A percentile compares a stretch with the other conserved stretches of the same genome.
Conservation (phyloP, 2,888 invertebrate genomes). For the Eutolmus rufibarbis region DNA sequence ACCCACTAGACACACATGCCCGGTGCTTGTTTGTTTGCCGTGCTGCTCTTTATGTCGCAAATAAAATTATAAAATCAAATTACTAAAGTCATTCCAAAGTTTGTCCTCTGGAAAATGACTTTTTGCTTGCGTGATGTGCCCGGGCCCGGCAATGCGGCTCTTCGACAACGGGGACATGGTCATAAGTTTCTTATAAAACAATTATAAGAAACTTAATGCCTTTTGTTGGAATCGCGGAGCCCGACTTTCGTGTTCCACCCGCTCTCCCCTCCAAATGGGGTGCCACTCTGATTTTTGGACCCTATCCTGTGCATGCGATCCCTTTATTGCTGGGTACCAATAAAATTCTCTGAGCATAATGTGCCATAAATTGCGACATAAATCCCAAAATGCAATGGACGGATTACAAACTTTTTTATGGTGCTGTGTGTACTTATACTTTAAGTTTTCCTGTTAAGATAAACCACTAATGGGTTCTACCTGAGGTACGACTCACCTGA, state of each 20-base stretch:
- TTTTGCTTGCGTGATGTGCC: not conserved
- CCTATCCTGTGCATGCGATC: not conserved
- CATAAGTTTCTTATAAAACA: not conserved
- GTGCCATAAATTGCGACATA: not conserved
- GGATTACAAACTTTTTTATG: not conserved
- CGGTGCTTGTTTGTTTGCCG: not conserved
- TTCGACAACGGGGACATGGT: not conserved
- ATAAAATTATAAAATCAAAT: conserved; percentile 31
- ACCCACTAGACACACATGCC: not conserved
- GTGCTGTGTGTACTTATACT: not conserved
- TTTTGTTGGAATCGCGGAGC: not conserved
- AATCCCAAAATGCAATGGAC: not conserved
- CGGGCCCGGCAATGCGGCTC: not conserved
- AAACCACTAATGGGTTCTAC: not conserved
- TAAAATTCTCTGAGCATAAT: not conserved
- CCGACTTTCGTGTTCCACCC: not conserved
- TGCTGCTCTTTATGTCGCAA: conserved; percentile 2
- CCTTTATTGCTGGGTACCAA: not conserved
- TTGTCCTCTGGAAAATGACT: conserved; percentile 5
- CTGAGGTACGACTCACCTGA: not conserved
- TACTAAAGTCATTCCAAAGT: conserved; percentile 25
- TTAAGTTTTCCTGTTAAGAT: not conserved
- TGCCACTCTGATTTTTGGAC: not conserved
- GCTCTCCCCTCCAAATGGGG: not conserved
- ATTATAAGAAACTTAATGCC: not conserved